Evolutionary conservation across 2,888 invertebrate genomes (phyloP).

Genomic region (Cryptops parisi): DNA sequence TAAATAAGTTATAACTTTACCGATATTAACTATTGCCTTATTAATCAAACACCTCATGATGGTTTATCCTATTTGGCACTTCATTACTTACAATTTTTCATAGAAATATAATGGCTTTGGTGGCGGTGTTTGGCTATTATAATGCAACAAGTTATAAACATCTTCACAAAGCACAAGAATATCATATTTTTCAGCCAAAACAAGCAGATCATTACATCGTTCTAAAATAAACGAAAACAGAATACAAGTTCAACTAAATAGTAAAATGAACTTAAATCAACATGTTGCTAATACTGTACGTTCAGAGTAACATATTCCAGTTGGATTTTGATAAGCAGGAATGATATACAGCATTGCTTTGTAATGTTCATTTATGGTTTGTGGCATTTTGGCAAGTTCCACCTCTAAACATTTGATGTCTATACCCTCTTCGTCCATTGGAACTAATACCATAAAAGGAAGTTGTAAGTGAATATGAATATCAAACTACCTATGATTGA

Average conservation of each 20-base stretch:
- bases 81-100: conserved; percentile 29
- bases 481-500: no score
- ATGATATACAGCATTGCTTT: conserved; percentile 44
- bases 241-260: not conserved
- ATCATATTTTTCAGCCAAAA: conserved; percentile 28
- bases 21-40: no score
- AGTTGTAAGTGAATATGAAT: no score
- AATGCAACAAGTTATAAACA: conserved; percentile 46
- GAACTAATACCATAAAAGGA: no score
- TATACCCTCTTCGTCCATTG: conserved; percentile 40
- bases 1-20: no score
- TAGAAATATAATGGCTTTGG: conserved; percentile 41
- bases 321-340: conserved; percentile 46
- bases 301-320: conserved; percentile 32
- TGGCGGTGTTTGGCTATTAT: conserved; percentile 29
- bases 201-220: conserved; percentile 25
- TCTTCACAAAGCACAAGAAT: conserved; percentile 43
- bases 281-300: not conserved
- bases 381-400: conserved; percentile 30
- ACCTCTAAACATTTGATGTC: conserved; percentile 37
- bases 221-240: conserved; percentile 20
- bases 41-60: no score
- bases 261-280: not conserved
- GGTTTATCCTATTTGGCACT: no score
- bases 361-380: conserved; percentile 34